Evolutionary conservation across 2,113 vertebrate species (phyloP).

Genomic region (Caranx melampygus): DNA sequence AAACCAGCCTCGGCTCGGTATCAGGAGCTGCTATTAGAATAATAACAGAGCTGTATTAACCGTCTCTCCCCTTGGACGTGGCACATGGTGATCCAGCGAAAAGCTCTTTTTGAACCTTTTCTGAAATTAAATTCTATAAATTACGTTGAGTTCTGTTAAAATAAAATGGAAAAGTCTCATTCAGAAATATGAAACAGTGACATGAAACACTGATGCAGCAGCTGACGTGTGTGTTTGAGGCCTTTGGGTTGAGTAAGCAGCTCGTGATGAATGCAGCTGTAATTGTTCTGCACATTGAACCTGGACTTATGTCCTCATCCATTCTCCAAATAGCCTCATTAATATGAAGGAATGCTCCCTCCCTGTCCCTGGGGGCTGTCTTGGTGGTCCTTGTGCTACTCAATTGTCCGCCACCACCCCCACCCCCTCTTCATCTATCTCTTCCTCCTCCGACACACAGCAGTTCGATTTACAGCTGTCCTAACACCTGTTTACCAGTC

Average conservation of each 20-base stretch:
- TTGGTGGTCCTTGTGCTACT: constrained; percentile 44
- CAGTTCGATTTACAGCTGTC: constrained; percentile 58
- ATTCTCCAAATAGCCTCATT: constrained; percentile 44
- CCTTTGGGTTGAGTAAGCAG: background rate
- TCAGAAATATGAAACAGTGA: background rate
- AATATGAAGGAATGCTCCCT: constrained; percentile 46
- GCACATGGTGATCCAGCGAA: background rate
- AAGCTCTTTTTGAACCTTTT: background rate
- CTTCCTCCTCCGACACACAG: background rate
- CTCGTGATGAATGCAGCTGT: constrained; percentile 11
- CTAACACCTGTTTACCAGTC: constrained; percentile 62
- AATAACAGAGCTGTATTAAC: background rate
- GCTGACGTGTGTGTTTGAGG: background rate
- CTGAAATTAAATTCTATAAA: background rate
- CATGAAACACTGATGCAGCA: background rate
- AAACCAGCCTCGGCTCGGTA: background rate
- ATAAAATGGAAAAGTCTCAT: background rate
- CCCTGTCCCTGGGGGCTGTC: constrained; percentile 34
- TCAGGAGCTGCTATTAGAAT: background rate
- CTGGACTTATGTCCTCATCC: constrained; percentile 32
- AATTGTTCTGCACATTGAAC: constrained; percentile 35
- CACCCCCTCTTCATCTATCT: constrained; percentile 18
- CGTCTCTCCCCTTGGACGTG: background rate
- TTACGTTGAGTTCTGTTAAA: background rate
- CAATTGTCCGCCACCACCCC: background rate